Percentiles rank a stretch among this genome's conserved stretches.
phyloP scores from a whole-genome alignment of 2,797 vertebrate genomes.

The Alosa sapidissima region DNA sequence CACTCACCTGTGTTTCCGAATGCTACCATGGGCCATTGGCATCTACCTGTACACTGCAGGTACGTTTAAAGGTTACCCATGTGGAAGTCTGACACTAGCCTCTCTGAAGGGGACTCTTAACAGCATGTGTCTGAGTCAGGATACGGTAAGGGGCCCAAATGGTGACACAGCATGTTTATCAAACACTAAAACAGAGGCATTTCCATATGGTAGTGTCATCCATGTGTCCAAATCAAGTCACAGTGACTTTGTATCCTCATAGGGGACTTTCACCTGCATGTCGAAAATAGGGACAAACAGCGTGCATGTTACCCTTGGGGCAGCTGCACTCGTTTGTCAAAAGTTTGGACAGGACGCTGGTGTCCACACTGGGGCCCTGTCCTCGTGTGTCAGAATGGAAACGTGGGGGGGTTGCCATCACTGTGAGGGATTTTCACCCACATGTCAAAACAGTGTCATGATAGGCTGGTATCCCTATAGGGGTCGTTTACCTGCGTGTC shows the following conservation, averaged over 20 bases:
- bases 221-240: not conserved
- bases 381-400: not conserved
- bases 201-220: not conserved
- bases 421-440: not conserved
- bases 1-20: not conserved
- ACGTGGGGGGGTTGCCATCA: not conserved
- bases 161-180: not conserved
- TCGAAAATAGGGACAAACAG: not conserved
- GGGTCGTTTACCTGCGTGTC: constrained; percentile 12
- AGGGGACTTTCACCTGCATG: not conserved
- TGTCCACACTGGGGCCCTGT: not conserved
- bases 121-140: not conserved
- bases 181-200: not conserved
- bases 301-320: not conserved
- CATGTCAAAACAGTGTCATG: not conserved
- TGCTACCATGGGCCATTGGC: not conserved
- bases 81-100: not conserved
- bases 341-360: constrained; percentile 1
- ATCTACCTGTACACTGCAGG: not conserved
- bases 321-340: not conserved
- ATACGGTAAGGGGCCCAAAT: not conserved
- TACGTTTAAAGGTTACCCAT: not conserved
- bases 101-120: not conserved
- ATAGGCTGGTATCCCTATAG: not conserved
- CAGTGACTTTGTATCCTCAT: not conserved